Evolutionary conservation across 2,113 vertebrate species (phyloP), one percentile per base, ranked within the genome.

Genomic region (Phaethon lepturus): DNA sequence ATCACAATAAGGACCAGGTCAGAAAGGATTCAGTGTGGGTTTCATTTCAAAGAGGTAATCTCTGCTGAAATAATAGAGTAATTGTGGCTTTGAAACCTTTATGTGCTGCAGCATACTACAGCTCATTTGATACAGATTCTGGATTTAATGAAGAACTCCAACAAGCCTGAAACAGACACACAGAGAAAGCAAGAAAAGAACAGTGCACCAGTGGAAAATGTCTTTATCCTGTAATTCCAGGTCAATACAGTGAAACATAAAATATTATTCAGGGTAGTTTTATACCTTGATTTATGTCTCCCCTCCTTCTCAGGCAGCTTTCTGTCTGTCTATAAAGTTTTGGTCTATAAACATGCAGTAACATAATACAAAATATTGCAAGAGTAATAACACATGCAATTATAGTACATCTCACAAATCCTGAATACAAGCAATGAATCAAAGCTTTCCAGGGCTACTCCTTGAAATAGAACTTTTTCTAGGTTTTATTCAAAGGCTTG

Each of bases 41-140:
- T 98, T 98, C 96, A 96, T 97, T 98, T 74, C 94, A 92, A 95
- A 96, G 97, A 98, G 96, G 97, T 97, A 98, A 98, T 97, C 97
- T 98, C 96, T 88, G 85, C 73, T 95, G 94, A 95, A 98, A 98
- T 97, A 98, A 98, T 93, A 97, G 97, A 93, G 90, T 95, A 93
- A 97, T 97, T 98, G 98, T 98, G 96, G 96, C 88, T 92, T 93
- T 56, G 85, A 97, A 98, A 98, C 93, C 79, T 93, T 94, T 93
- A 79, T 88, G 94, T 85, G 63, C 93, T 94, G 95, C 97, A 95
- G 66, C 93, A 74, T 52, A 88, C 96, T 76, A 80, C 97, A 72
- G 94, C 80, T 90, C 96, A 75, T 90, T 97, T 88, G 81, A 97
- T 97, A 97, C 97, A 97, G 95, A 93, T 79, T 86, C 7, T 31